Base-by-base conservation (phyloP, 2,888 invertebrate species). In the Ctenicera cuprea region DNA sequence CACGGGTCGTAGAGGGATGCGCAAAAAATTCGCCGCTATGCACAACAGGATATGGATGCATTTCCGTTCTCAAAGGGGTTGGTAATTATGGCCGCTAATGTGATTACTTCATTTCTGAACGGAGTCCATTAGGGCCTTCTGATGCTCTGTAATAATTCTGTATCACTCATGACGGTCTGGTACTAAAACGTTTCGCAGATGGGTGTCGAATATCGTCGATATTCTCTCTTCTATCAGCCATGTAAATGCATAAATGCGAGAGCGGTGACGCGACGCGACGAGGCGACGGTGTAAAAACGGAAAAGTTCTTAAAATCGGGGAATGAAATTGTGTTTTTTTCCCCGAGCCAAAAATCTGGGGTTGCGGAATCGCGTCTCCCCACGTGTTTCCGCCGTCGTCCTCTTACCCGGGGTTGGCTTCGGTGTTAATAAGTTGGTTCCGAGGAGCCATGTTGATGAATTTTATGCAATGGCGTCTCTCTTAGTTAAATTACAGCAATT, bases 21-120 rank as follows among this genome's bases (percentile, higher is more conserved):
- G 76, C 77, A 77, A 80, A 80, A 77, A 79, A 77, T 77, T 75
- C 73, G 76, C 69, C 72, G 71, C 74, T 74, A 76, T 75, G 75
- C 75, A 85, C 86, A 87, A 86, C 91, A 90, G 91, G 91, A 91
- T 91, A 91, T 91, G 90, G 91, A 90, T 90, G 90, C 90, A 91
- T 91, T 91, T 91, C 91, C 91, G 90, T 89, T 87, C 87, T 89
- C 89, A 88, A 89, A 89, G 88, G 89, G 88, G 88, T 88, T 87
- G 87, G 89, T 89, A 90, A 91, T 91, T 91, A 91, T 86, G 90
- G 89, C 89, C 88, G 89, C 86, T 91, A 91, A 91, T 91, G 88
- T 88, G 89, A 90, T 91, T 91, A 91, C 88, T 87, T 87, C 86
- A 87, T 88, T 87, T 87, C 87, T 87, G 86, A 86, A 85, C 86